Conservation (phyloP, 2,797 vertebrate species). For the Kryptolebias ocellatus region DNA sequence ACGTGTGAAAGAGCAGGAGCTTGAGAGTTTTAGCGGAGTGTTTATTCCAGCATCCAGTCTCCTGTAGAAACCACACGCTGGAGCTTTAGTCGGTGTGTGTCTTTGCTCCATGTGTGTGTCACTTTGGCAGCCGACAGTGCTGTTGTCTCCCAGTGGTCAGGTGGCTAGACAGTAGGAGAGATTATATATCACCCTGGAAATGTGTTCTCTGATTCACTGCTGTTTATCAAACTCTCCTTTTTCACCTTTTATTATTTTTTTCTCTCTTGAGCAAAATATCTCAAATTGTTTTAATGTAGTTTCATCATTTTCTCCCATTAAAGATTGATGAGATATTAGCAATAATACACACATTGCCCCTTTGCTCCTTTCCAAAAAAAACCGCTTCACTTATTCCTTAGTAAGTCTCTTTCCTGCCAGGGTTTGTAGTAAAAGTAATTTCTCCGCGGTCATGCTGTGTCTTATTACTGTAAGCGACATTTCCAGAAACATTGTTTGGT, state of each 20-base stretch:
- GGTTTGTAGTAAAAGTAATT: neutral
- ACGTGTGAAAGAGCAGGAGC: slow-evolving; percentile 50
- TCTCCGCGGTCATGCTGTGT: neutral
- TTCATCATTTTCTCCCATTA: no score
- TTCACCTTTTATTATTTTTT: neutral
- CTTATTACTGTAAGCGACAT: slow-evolving; percentile 25
- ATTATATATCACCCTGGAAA: slow-evolving; percentile 68
- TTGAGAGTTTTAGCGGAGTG: slow-evolving; percentile 53
- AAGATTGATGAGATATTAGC: no score
- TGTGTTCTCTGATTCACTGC: slow-evolving; percentile 42
- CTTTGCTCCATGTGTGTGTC: slow-evolving; percentile 46
- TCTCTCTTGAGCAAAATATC: slow-evolving; percentile 1
- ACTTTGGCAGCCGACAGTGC: slow-evolving; percentile 54
- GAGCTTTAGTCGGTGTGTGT: slow-evolving; percentile 41
- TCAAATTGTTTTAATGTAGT: neutral
- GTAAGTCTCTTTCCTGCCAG: neutral
- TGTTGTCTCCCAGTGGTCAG: slow-evolving; percentile 71
- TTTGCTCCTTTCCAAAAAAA: neutral
- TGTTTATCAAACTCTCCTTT: slow-evolving; percentile 26
- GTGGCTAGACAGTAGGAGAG: slow-evolving; percentile 66
- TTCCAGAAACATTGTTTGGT: slow-evolving; percentile 45
- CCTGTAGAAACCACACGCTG: slow-evolving; percentile 45
- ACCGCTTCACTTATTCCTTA: neutral
- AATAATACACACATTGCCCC: no score
- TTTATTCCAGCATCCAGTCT: slow-evolving; percentile 46